phyloP scores from a whole-genome alignment of 2,888 invertebrate species.

The Ichneumoninae sp. region DNA sequence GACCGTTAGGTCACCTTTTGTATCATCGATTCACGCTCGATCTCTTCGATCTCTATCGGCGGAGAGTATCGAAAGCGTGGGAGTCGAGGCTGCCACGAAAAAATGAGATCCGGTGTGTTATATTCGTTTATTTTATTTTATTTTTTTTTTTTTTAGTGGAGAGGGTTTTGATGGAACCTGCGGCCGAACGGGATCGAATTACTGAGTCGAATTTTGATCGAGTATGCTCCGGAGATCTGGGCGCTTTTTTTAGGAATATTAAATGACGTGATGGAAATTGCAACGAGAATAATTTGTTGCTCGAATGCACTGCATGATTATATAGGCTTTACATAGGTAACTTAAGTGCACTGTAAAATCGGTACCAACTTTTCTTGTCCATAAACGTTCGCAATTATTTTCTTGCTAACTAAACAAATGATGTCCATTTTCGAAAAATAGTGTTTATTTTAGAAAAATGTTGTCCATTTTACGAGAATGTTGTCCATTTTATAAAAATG shows the following conservation, averaged over 20 bases:
- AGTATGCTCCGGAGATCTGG: background rate
- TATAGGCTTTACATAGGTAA: too few relatives aligned
- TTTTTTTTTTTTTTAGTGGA: slow-evolving; percentile 22
- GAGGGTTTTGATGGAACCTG: background rate
- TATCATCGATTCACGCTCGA: slow-evolving; percentile 72
- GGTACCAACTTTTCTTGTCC: too few relatives aligned
- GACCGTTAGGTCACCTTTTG: slow-evolving; percentile 79
- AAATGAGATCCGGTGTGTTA: slow-evolving; percentile 29
- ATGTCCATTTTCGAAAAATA: too few relatives aligned
- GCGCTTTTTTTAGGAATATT: background rate
- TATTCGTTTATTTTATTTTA: slow-evolving; percentile 32
- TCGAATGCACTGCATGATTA: too few relatives aligned
- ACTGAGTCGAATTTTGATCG: slow-evolving; percentile 26
- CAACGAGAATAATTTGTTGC: background rate
- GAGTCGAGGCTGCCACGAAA: slow-evolving; percentile 57
- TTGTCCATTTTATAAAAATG: too few relatives aligned
- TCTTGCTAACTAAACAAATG: too few relatives aligned
- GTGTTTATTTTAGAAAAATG: too few relatives aligned
- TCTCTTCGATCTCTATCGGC: slow-evolving; percentile 60
- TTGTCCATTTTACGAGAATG: too few relatives aligned
- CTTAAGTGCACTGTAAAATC: too few relatives aligned
- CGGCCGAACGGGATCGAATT: slow-evolving; percentile 26
- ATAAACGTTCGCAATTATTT: too few relatives aligned
- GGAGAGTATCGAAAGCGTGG: slow-evolving; percentile 70
- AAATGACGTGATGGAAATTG: background rate